Evolutionary conservation across 1,140 invertebrate species (phyloP).

Genomic region (Drosophila kohkoa): DNA sequence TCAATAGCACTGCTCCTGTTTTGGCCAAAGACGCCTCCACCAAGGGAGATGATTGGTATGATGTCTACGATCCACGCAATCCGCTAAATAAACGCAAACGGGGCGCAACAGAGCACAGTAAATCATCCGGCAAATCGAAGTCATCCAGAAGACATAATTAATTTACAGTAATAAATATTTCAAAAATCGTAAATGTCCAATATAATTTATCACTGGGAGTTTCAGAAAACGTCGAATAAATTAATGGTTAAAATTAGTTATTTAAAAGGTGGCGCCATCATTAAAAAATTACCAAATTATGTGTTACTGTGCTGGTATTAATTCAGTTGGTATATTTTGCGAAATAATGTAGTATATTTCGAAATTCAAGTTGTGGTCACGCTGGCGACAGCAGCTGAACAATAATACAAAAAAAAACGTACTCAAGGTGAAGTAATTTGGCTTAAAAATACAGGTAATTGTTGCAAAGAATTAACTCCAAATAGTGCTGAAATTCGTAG

Average conservation of each 20-base stretch:
- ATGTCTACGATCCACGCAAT: constrained; percentile 98
- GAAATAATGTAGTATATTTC: too few species aligned
- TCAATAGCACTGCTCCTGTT: constrained; percentile 90
- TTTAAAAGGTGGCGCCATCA: background rate
- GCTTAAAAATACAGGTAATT: constrained; percentile 75
- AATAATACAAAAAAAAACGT: constrained; percentile 55
- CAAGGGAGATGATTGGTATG: constrained; percentile 97
- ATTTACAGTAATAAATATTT: constrained; percentile 5
- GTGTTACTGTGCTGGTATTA: too few species aligned
- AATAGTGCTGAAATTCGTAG: constrained; percentile 7
- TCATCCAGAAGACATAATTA: constrained; percentile 26
- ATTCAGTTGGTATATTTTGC: too few species aligned
- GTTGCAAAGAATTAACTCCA: constrained; percentile 35
- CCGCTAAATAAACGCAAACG: constrained; percentile 96
- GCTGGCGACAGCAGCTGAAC: constrained; percentile 49
- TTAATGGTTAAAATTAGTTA: too few species aligned
- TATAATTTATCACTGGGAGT: too few species aligned
- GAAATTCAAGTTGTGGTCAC: too few species aligned
- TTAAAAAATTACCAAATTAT: background rate
- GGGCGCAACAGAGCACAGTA: constrained; percentile 85
- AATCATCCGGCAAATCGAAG: constrained; percentile 46
- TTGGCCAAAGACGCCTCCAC: constrained; percentile 98
- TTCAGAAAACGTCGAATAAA: too few species aligned
- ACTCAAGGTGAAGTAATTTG: constrained; percentile 81
- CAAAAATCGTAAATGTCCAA: too few species aligned